A percentile compares a stretch with the other conserved stretches of the same genome.
These are phyloP conservation scores for Oryzias melastigma DNA, from an alignment of 2,113 vertebrate genomes.

Conservation along the genomic window DNA sequence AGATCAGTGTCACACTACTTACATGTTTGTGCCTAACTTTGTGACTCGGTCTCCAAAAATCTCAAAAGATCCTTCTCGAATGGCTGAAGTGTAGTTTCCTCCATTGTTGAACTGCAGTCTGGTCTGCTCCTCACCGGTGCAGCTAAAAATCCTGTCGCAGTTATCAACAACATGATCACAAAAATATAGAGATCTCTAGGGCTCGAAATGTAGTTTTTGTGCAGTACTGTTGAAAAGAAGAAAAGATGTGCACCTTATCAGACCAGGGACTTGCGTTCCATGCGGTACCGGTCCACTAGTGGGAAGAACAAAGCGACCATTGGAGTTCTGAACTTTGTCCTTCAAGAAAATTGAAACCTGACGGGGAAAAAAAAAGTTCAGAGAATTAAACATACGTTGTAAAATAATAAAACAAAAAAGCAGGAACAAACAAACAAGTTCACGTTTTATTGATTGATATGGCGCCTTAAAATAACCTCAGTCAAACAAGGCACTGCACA, in stretches of 20 bases:
- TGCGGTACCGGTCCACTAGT: conserved; percentile 89
- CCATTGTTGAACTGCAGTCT: conserved; percentile 81
- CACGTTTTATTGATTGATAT: no score
- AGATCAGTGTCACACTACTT: conserved; percentile 54
- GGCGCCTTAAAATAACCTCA: no score
- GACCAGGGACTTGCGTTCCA: conserved; percentile 88
- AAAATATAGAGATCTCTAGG: not conserved
- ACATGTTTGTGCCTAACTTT: conserved; percentile 97
- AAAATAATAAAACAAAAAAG: not conserved
- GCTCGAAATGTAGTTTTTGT: not conserved
- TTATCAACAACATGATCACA: conserved; percentile 4
- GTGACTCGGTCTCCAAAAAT: conserved; percentile 92
- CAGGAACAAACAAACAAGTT: not conserved
- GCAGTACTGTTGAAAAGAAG: not conserved
- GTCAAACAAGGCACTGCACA: no score
- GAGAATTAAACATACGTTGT: not conserved
- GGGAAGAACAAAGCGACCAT: conserved; percentile 92
- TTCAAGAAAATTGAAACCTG: conserved; percentile 98
- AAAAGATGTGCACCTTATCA: conserved; percentile 82
- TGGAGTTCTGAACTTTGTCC: conserved; percentile 97
- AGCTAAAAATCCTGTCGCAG: conserved; percentile 82
- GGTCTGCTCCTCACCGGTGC: conserved; percentile 84
- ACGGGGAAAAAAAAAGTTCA: not conserved
- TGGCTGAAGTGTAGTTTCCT: conserved; percentile 83
- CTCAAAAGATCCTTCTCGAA: conserved; percentile 91